A percentile compares a stretch with the other conserved stretches of the same genome.
Conservation (phyloP, 2,888 invertebrate genomes). For the Pseudanteris insignis region DNA sequence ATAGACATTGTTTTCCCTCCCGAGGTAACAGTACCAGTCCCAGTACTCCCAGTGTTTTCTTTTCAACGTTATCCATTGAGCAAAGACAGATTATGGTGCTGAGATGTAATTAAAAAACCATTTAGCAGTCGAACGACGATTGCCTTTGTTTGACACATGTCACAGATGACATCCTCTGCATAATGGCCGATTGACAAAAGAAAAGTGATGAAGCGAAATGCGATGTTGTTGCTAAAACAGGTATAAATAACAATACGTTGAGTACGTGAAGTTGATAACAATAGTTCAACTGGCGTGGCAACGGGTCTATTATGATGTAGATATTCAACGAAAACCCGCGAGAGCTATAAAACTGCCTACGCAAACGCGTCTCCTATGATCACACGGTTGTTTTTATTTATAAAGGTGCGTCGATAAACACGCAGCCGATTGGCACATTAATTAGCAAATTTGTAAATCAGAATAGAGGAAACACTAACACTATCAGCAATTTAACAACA, state of each 20-base stretch:
- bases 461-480: too few species aligned
- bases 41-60: too few species aligned
- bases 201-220: neutral
- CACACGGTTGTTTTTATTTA: neutral
- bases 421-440: too few species aligned
- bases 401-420: too few species aligned
- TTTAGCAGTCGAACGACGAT: too few species aligned
- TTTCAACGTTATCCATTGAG: too few species aligned
- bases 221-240: neutral
- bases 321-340: neutral
- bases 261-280: too few species aligned
- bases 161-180: slow-evolving; percentile 25
- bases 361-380: slow-evolving; percentile 15
- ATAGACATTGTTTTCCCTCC: too few species aligned
- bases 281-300: neutral
- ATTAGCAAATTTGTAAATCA: too few species aligned
- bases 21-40: too few species aligned
- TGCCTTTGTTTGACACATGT: slow-evolving; percentile 18
- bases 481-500: slow-evolving; percentile 23
- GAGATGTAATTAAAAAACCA: too few species aligned
- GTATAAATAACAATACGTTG: slow-evolving; percentile 4
- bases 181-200: slow-evolving; percentile 28
- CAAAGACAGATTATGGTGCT: too few species aligned
- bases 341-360: slow-evolving; percentile 10
- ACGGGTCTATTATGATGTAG: slow-evolving; percentile 10